These are phyloP conservation scores for Eupithecia subfuscata DNA, from an alignment of 2,888 invertebrate genomes.

Conservation along the genomic window DNA sequence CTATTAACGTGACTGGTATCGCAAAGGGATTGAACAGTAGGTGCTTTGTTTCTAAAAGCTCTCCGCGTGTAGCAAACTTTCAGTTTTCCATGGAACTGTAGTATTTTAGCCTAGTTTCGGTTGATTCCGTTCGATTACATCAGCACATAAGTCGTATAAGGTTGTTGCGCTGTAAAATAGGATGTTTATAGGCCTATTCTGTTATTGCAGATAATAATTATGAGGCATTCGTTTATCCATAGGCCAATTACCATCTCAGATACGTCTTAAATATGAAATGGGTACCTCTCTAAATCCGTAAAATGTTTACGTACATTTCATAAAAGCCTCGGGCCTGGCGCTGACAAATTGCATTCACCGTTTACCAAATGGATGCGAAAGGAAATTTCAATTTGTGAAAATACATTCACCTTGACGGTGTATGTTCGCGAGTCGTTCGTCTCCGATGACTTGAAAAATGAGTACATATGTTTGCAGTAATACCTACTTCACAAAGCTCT, in stretches of 20 bases:
- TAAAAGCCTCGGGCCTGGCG: conserved; percentile 42
- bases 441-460: conserved; percentile 1
- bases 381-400: conserved; percentile 61
- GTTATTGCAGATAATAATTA: conserved; percentile 1
- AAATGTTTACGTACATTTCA: conserved; percentile 20
- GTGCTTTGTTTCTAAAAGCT: conserved; percentile 65
- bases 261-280: conserved; percentile 3
- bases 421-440: conserved; percentile 15
- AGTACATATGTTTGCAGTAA: not conserved
- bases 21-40: conserved; percentile 59
- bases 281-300: not conserved
- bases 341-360: conserved; percentile 59
- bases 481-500: not conserved
- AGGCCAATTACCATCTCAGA: conserved; percentile 8
- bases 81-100: not conserved
- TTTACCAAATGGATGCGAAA: conserved; percentile 50
- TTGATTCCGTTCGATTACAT: not conserved
- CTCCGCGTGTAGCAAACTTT: conserved; percentile 49
- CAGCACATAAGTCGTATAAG: not conserved
- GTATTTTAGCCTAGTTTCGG: not conserved
- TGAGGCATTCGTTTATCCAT: not conserved
- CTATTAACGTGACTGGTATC: conserved; percentile 59
- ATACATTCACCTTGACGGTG: conserved; percentile 45
- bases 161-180: conserved; percentile 25
- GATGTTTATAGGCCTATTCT: not conserved